A percentile compares a stretch with the other conserved stretches of the same genome.
These are phyloP conservation scores for Leucopternis melanops DNA, from an alignment of 2,113 vertebrate species.

Conservation along the genomic window DNA sequence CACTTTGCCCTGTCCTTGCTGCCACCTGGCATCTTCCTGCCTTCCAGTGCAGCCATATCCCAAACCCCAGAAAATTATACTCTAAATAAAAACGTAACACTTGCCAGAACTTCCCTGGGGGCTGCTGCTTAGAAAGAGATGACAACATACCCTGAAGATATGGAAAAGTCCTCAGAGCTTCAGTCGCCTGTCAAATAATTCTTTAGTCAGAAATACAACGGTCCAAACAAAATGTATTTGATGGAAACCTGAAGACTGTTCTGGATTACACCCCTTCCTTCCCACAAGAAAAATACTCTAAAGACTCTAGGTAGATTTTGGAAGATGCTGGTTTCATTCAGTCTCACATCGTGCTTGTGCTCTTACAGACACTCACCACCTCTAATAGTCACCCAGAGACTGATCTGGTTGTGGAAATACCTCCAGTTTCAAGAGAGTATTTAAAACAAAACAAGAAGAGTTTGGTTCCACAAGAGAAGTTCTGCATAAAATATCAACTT, in stretches of 20 bases:
- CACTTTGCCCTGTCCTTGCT: not conserved
- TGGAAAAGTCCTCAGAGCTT: not conserved
- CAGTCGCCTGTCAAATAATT: not conserved
- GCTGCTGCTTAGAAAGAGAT: not conserved
- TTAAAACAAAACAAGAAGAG: not conserved
- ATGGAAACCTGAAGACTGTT: not conserved
- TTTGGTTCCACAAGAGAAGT: not conserved
- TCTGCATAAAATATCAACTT: not conserved
- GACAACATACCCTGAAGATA: not conserved
- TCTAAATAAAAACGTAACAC: not conserved
- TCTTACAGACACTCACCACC: not conserved
- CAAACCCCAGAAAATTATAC: not conserved
- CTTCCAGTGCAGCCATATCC: not conserved
- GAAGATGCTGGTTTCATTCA: not conserved
- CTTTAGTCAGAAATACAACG: not conserved
- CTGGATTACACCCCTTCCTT: not conserved
- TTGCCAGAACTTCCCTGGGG: not conserved
- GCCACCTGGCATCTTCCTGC: not conserved
- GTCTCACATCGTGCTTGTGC: not conserved
- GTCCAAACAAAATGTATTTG: not conserved
- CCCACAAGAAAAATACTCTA: not conserved
- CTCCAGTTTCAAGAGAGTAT: not conserved
- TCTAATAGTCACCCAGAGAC: not conserved
- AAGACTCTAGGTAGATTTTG: not conserved
- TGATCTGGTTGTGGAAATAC: not conserved